Evolutionary conservation across 2,113 vertebrate genomes (phyloP).

Genomic region (Pan paniscus): DNA sequence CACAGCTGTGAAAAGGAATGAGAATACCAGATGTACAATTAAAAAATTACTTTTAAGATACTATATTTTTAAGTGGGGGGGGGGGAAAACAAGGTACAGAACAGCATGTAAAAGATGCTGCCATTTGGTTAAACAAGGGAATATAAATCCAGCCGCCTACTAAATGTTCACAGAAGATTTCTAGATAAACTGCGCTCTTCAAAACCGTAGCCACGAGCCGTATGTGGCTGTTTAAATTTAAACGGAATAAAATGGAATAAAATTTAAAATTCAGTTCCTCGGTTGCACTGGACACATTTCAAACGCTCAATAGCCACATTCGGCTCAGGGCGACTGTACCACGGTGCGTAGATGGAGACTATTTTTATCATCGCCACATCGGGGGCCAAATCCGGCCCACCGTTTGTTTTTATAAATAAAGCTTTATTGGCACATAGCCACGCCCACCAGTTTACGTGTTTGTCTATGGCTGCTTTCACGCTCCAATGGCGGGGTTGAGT

Average conservation of each 20-base stretch:
- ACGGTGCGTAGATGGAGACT: not conserved
- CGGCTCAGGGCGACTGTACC: not conserved
- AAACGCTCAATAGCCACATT: not conserved
- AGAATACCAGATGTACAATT: not conserved
- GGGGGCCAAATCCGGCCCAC: not conserved
- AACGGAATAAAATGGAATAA: not conserved
- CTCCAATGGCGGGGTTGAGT: accelerated
- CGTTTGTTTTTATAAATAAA: not conserved
- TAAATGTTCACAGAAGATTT: not conserved
- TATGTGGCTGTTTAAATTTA: not conserved
- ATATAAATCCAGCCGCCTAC: too few relatives aligned
- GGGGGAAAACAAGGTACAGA: not conserved
- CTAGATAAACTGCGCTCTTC: not conserved
- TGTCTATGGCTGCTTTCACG: not conserved
- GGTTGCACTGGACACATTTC: not conserved
- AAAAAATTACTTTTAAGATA: not conserved
- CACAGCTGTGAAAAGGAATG: not conserved
- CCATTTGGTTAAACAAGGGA: not conserved
- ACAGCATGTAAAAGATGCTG: not conserved
- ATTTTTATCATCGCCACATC: not conserved
- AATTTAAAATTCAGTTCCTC: not conserved
- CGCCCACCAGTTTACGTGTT: accelerated
- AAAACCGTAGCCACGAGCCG: accelerated
- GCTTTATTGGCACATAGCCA: slow-evolving; percentile 32
- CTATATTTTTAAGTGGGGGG: not conserved